Conservation (phyloP, 2,888 invertebrate genomes). For the Rhorus exstirpatorius region DNA sequence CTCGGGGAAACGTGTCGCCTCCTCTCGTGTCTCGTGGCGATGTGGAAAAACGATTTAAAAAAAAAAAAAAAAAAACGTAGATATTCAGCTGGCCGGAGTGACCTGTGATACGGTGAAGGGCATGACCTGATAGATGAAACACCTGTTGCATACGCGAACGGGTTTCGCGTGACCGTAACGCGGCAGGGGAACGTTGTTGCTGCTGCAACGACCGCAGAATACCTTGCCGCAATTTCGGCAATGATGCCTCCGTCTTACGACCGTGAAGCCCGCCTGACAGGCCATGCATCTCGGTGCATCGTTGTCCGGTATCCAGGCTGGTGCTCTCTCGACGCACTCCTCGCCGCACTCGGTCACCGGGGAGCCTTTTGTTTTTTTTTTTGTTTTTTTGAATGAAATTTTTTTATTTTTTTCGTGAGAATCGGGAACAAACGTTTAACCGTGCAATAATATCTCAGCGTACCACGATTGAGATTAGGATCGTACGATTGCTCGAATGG, state of each 20-base stretch:
- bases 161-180: slow-evolving; percentile 97
- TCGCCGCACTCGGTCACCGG: slow-evolving; percentile 83
- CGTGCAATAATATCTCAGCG: no score
- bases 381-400: background rate
- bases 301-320: slow-evolving; percentile 98
- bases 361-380: slow-evolving; percentile 75
- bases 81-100: slow-evolving; percentile 83
- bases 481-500: no score
- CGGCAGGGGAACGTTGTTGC: slow-evolving; percentile 96
- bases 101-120: slow-evolving; percentile 87
- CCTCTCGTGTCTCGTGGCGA: no score
- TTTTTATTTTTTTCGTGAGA: no score
- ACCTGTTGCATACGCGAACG: slow-evolving; percentile 97
- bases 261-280: slow-evolving; percentile 96
- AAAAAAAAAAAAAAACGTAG: slow-evolving; percentile 44
- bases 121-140: slow-evolving; percentile 92
- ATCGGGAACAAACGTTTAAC: background rate
- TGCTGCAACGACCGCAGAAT: slow-evolving; percentile 97
- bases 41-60: no score
- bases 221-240: slow-evolving; percentile 99
- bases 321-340: slow-evolving; percentile 88
- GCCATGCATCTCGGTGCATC: slow-evolving; percentile 97
- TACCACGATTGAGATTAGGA: no score
- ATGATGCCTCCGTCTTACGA: slow-evolving; percentile 97
- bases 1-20: no score